phyloP scores from a whole-genome alignment of 2,797 vertebrate genomes.

The Melopsittacus undulatus region DNA sequence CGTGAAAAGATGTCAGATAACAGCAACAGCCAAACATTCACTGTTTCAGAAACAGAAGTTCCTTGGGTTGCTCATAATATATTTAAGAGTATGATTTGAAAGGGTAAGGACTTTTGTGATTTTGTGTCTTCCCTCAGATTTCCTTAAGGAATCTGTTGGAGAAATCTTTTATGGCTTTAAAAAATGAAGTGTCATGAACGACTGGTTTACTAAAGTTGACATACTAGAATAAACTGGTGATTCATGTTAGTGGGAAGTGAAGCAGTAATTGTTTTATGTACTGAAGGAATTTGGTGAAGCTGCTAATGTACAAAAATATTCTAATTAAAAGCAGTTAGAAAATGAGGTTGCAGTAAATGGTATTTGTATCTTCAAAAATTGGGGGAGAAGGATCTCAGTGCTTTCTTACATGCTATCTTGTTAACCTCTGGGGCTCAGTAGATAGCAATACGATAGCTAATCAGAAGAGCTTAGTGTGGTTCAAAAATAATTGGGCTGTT shows the following conservation, averaged over 20 bases:
- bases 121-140: neutral
- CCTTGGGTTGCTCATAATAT: neutral
- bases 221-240: neutral
- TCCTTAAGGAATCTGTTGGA: neutral
- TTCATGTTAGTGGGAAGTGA: neutral
- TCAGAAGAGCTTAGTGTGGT: neutral
- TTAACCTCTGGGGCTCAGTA: neutral
- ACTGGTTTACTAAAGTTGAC: neutral
- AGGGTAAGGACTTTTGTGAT: neutral
- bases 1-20: neutral
- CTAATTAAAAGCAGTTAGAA: neutral
- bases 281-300: neutral
- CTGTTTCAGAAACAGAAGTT: neutral
- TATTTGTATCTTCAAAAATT: neutral
- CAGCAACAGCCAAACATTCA: neutral
- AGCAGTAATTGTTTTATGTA: neutral
- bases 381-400: neutral
- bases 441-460: neutral
- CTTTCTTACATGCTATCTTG: neutral
- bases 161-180: neutral
- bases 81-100: neutral
- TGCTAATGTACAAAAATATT: neutral
- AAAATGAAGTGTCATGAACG: neutral
- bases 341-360: neutral
- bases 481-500: neutral